Evolutionary conservation across 2,888 invertebrate genomes (phyloP).

Genomic region (Athrips mouffetella): DNA sequence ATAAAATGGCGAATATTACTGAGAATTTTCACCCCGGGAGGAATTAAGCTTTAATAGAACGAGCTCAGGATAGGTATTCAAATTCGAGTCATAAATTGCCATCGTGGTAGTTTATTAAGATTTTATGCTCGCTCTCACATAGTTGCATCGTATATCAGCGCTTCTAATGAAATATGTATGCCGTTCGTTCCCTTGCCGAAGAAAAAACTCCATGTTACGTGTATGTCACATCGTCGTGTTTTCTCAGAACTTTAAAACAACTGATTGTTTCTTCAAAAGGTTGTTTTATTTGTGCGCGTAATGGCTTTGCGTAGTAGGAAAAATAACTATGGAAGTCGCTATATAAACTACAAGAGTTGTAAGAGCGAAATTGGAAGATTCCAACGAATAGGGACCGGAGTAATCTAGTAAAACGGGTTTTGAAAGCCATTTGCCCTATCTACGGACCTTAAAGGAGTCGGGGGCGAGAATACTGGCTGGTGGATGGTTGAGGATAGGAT

Average conservation of each 20-base stretch:
- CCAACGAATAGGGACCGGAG: conserved; percentile 6
- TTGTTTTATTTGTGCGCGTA: no score
- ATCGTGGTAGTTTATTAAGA: conserved; percentile 39
- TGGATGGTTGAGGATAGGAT: conserved; percentile 32
- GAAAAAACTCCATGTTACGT: no score
- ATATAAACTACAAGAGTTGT: background rate
- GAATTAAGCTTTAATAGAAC: no score
- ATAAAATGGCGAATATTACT: no score
- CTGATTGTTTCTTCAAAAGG: background rate
- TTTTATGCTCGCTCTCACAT: conserved; percentile 38
- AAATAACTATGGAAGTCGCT: background rate
- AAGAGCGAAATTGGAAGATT: background rate
- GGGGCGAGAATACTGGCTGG: conserved; percentile 23
- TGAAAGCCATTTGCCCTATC: conserved; percentile 21
- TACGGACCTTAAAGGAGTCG: conserved; percentile 32
- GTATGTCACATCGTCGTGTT: background rate
- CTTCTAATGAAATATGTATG: conserved; percentile 47
- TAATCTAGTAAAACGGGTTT: conserved; percentile 20
- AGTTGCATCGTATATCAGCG: conserved; percentile 33
- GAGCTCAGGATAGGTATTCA: conserved; percentile 27
- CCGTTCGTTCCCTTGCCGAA: no score
- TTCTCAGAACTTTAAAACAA: conserved; percentile 22
- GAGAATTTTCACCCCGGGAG: no score
- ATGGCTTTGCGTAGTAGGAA: background rate
- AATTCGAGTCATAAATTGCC: conserved; percentile 33